Base-by-base conservation (phyloP, 2,888 invertebrate species). In the Heliconius hortense region DNA sequence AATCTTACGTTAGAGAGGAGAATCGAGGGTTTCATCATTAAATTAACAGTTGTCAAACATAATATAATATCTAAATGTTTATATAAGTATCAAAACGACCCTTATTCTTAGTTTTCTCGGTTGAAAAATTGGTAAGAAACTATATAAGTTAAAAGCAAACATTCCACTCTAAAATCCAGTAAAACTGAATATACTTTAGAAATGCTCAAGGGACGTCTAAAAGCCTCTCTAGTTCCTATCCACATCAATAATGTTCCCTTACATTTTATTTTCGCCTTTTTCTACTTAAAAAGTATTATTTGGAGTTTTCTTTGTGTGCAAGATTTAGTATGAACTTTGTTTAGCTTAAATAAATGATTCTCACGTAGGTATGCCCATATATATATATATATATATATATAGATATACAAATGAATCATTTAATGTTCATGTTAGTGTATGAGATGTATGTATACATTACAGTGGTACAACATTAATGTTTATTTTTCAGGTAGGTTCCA, bases 181-280 rank as follows among this genome's bases (percentile, higher is more conserved):
- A 81, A 82, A 82, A 83, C 85, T 83, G 80, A 81, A 84, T 83
- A 81, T 79, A 79, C 78, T 75, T 79, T 70, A 43, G 31, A 69
- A 70, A 84, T 79, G 84, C 88, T 83, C 87, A 72, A 70, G 85
- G 85, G 88, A 83, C 75, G 78, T 80, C 83, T 86, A 85, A 88
- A 87, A 88, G 88, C 85, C 84, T 83, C 81, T 81, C 81, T 81
- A 82, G 84, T 84, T 84, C 82, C 83, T 83, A 84, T 86, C 83
- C 83, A 82, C 84, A 83, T 82, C 84, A 83, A 86, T 87, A 86
- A 87, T 87, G 85, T 84, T 84, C 81, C 80, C 80, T 81, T 84
- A 82, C 80, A 84, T 81, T 81, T 82, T 79, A 81, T 82, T 84
- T 87, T 86, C 85, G 84, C 86, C 86, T 85, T 84, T 81, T 80